These are phyloP conservation scores for Dascillus cervinus DNA, from an alignment of 2,888 invertebrate genomes.

Conservation along the genomic window DNA sequence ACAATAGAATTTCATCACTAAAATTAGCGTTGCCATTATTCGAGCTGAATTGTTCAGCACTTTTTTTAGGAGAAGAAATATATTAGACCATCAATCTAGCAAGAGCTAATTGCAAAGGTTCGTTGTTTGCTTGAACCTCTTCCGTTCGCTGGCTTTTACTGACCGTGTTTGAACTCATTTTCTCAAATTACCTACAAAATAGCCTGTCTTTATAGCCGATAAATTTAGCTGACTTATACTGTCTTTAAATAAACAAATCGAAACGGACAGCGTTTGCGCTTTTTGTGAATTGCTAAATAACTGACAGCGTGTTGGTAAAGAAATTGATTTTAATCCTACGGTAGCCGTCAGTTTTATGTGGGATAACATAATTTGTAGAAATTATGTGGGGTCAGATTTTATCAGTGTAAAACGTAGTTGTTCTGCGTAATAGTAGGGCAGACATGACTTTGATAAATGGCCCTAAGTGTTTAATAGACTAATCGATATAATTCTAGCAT, in stretches of 20 bases:
- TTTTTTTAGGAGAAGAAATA: constrained; percentile 19
- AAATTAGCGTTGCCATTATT: constrained; percentile 15
- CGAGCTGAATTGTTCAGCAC: constrained; percentile 13
- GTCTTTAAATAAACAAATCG: no score
- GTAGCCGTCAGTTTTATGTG: no score
- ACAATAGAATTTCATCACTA: constrained; percentile 10
- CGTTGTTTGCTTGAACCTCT: constrained; percentile 13
- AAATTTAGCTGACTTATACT: no score
- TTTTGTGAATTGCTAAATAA: background rate
- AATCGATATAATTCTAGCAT: constrained; percentile 44
- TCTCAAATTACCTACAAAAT: constrained; percentile 12
- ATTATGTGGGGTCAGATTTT: constrained; percentile 15
- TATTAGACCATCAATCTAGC: constrained; percentile 32
- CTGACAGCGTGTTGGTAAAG: no score
- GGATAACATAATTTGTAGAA: no score
- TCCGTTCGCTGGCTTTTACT: constrained; percentile 10
- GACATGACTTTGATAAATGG: constrained; percentile 44
- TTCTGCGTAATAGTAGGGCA: constrained; percentile 15
- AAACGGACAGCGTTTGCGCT: background rate
- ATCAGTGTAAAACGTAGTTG: constrained; percentile 15
- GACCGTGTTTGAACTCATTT: constrained; percentile 7
- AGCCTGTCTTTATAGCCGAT: constrained; percentile 3
- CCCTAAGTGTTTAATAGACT: constrained; percentile 46
- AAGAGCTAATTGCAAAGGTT: constrained; percentile 35
- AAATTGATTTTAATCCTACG: no score